Percentiles rank a stretch among this genome's conserved stretches.
Conservation (phyloP, 2,113 vertebrate genomes). For the Larimichthys crocea region DNA sequence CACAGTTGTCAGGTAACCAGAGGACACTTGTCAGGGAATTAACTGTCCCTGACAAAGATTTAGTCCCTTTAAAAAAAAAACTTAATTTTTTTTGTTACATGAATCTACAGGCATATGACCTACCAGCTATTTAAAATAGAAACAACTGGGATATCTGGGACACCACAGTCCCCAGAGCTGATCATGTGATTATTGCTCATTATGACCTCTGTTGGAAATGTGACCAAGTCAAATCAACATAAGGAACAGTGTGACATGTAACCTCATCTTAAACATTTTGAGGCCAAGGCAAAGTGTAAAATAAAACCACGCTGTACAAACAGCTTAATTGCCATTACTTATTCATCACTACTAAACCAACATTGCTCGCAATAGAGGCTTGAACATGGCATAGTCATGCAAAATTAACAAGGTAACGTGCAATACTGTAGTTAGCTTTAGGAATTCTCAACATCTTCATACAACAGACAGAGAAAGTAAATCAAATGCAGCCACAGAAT, state of each 20-base stretch:
- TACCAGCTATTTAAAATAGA: slow-evolving; percentile 32
- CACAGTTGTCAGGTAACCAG: background rate
- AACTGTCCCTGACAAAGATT: background rate
- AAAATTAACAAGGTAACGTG: slow-evolving; percentile 36
- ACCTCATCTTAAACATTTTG: background rate
- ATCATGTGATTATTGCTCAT: slow-evolving; percentile 20
- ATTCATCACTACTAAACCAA: slow-evolving; percentile 44
- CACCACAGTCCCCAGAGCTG: slow-evolving; percentile 12
- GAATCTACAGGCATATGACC: background rate
- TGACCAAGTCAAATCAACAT: slow-evolving; percentile 10
- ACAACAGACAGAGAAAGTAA: background rate
- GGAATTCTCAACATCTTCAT: slow-evolving; percentile 5
- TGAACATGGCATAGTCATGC: slow-evolving; percentile 47
- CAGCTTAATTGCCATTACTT: slow-evolving; percentile 43
- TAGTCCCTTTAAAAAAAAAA: background rate
- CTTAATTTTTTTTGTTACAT: background rate
- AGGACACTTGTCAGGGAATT: background rate
- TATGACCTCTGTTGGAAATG: slow-evolving; percentile 27
- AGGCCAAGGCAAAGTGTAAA: slow-evolving; percentile 18
- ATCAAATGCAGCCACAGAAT: background rate
- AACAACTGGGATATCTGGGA: slow-evolving; percentile 36
- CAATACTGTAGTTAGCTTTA: slow-evolving; percentile 1
- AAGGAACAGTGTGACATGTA: background rate
- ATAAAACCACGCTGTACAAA: slow-evolving; percentile 25
- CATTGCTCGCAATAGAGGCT: slow-evolving; percentile 32